A percentile compares a stretch with the other conserved stretches of the same genome.
phyloP scores from a whole-genome alignment of 2,888 invertebrate species.

The Agrilus cyanescens region DNA sequence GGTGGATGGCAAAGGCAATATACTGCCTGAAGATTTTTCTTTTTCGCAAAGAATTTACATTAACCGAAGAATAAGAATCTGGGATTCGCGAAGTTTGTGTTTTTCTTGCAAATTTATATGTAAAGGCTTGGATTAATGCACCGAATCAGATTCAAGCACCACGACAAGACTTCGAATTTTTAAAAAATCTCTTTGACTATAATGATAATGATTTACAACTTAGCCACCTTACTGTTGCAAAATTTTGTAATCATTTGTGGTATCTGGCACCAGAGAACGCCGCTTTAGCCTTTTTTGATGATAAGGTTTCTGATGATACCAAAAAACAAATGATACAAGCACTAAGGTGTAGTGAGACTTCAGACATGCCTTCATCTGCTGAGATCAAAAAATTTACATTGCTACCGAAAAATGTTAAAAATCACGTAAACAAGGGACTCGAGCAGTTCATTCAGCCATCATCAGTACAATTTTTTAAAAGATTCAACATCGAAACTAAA shows the following conservation, averaged over 20 bases:
- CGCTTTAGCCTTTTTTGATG: slow-evolving; percentile 12
- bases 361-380: neutral
- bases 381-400: too few species aligned
- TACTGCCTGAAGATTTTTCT: slow-evolving; percentile 17
- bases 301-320: neutral
- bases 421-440: too few species aligned
- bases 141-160: slow-evolving; percentile 9
- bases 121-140: slow-evolving; percentile 19
- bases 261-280: slow-evolving; percentile 16
- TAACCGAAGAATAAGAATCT: slow-evolving; percentile 11
- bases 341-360: neutral
- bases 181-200: slow-evolving; percentile 11
- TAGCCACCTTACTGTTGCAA: slow-evolving; percentile 15
- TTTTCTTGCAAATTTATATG: slow-evolving; percentile 18
- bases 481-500: too few species aligned
- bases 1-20: slow-evolving; percentile 22
- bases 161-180: slow-evolving; percentile 8
- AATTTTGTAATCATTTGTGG: slow-evolving; percentile 16
- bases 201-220: slow-evolving; percentile 14
- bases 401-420: too few species aligned
- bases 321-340: neutral
- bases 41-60: slow-evolving; percentile 13
- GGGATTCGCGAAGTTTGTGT: slow-evolving; percentile 14
- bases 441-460: too few species aligned
- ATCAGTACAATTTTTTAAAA: neutral